Base-by-base conservation (phyloP, 2,113 vertebrate genomes). In the Paraplagusia blochii region DNA sequence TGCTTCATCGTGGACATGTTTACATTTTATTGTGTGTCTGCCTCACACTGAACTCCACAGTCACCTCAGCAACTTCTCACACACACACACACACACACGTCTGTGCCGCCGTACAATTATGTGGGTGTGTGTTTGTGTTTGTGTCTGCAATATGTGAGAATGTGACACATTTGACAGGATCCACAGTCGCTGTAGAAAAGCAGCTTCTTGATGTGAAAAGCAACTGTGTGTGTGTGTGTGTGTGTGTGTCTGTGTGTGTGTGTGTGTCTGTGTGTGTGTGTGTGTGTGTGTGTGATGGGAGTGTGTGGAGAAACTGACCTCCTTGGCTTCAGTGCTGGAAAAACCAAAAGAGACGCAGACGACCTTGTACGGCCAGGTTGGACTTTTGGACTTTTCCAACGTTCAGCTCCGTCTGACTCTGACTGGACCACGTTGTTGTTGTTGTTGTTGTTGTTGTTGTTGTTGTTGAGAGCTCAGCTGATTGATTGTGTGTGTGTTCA, bases 121-220 rank as follows among this genome's bases (percentile, higher is more conserved):
- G 55, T 69, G 60, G 62, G 50, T 56, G 51, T 44, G 52, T 53
- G 66, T 74, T 58, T 44, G 52, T 53, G 66, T 74, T 58, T 72
- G 53, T 15, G 17, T 70, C 46, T 57, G 38, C 38, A 40, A 40
- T 40, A 40, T 53, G 63, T 79, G 65, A 40, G 69, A 72, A 69
- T 66, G 63, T 55, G 49, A 62, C 60, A 64, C 40, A 29, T 48
- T 53, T 59, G 54, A 48, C 34, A n/a, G 53, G 59, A 68, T 59
- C 63, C 73, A 48, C 55, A 52, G 59, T 54, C 9, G 48, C 47
- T 50, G 19, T 66, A 51, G 39, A 54, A 72, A 66, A 44, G 1
- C 43, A 7, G 47, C 58, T 69, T 34, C 51, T 53, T 57, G 39
- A 76, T 75, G 77, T 69, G 60, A 68, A 77, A 70, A 63, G 56